phyloP scores from a whole-genome alignment of 2,113 vertebrate genomes.

The Brevimyrus niger region DNA sequence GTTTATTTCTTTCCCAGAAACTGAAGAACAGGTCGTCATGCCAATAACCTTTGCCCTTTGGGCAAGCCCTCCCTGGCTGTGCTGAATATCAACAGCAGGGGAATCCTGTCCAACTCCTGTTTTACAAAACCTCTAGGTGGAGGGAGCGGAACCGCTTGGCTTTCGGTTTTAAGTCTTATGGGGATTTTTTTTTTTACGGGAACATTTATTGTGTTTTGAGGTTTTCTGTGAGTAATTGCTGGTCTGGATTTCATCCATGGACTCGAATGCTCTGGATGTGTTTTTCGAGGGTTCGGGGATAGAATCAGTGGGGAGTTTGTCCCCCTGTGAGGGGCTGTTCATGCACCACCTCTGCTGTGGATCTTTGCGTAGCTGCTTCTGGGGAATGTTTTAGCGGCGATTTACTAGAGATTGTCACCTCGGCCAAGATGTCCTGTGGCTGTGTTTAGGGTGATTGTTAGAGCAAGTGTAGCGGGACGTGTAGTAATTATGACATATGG shows the following conservation, averaged over 20 bases:
- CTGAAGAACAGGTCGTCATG: background rate
- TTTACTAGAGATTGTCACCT: background rate
- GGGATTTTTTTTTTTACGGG: background rate
- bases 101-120: constrained; percentile 6
- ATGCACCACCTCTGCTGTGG: background rate
- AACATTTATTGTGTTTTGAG: constrained; percentile 2
- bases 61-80: background rate
- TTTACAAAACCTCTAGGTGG: background rate
- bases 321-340: background rate
- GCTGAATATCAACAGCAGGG: constrained; percentile 10
- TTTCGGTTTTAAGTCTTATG: background rate
- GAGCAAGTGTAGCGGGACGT: background rate
- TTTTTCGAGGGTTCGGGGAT: background rate
- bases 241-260: background rate
- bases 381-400: background rate
- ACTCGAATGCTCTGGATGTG: background rate
- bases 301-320: background rate
- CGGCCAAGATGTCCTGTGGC: background rate
- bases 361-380: background rate
- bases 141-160: background rate
- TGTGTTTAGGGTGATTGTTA: background rate
- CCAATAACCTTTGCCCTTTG: constrained; percentile 12
- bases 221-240: background rate
- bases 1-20: background rate
- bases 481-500: background rate